Conservation (phyloP, 2,113 vertebrate genomes). For the Catagonus wagneri region DNA sequence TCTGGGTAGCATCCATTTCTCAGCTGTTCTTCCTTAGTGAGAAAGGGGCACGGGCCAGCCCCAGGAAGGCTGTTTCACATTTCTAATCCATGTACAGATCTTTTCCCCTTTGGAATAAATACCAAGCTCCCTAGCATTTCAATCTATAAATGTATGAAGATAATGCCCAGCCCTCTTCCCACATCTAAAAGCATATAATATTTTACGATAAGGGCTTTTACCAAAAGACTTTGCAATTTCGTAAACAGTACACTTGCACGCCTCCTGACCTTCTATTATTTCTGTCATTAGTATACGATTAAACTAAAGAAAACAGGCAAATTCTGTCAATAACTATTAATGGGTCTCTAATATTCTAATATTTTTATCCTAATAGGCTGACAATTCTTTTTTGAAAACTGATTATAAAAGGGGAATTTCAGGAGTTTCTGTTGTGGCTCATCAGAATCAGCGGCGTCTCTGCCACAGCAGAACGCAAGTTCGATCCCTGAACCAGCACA, state of each 20-base stretch:
- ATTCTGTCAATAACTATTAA: constrained; percentile 36
- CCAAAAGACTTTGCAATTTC: constrained; percentile 22
- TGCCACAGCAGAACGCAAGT: too few relatives aligned
- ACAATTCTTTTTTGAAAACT: constrained; percentile 29
- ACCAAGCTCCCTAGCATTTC: not conserved
- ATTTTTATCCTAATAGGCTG: constrained; percentile 1
- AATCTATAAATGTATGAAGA: not conserved
- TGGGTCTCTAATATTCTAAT: constrained; percentile 22
- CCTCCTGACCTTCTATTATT: not conserved
- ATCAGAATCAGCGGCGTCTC: too few relatives aligned
- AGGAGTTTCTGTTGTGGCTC: too few relatives aligned
- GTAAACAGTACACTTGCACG: not conserved
- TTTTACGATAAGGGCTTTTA: constrained; percentile 30
- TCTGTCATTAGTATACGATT: not conserved
- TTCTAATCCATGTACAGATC: not conserved
- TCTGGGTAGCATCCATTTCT: not conserved
- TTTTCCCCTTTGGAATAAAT: not conserved
- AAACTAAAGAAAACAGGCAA: not conserved
- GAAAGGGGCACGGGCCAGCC: not conserved
- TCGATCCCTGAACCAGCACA: too few relatives aligned
- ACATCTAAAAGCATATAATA: not conserved
- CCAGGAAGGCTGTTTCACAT: not conserved
- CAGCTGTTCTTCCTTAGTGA: not conserved
- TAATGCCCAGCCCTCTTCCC: not conserved
- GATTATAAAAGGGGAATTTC: not conserved